Conservation (phyloP, 2,797 vertebrate genomes). For the Thamnophis elegans region DNA sequence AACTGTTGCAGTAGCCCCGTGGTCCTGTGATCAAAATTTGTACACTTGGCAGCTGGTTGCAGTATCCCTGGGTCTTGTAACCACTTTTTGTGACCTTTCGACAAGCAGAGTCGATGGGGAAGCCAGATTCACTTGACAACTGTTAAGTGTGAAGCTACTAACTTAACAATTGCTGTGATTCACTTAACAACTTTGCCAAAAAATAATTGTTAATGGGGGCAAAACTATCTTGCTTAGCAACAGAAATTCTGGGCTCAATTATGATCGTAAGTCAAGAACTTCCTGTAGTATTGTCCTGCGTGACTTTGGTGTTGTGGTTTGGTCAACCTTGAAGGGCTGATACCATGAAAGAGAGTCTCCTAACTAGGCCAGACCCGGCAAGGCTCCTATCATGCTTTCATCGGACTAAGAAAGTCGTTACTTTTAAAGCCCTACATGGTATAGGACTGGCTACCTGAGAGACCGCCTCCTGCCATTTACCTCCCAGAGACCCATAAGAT, state of each 20-base stretch:
- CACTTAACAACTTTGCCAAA: not conserved
- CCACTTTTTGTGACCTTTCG: not conserved
- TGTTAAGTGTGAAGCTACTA: not conserved
- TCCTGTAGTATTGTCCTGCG: not conserved
- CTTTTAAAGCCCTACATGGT: too few relatives aligned
- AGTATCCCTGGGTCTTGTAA: not conserved
- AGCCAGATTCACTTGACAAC: not conserved
- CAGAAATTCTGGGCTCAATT: not conserved
- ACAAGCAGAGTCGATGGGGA: not conserved
- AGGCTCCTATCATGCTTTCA: not conserved
- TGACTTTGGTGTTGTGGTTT: not conserved
- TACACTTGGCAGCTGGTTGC: not conserved
- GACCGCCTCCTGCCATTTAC: too few relatives aligned
- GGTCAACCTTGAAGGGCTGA: not conserved
- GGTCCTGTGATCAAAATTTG: not conserved
- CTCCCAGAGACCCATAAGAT: too few relatives aligned
- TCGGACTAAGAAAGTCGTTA: too few relatives aligned
- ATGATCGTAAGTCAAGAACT: not conserved
- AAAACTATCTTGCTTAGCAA: not conserved
- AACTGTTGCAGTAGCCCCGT: not conserved
- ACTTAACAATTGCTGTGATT: not conserved
- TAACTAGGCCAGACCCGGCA: not conserved
- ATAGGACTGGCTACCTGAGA: too few relatives aligned
- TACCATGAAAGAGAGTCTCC: not conserved
- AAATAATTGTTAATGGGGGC: not conserved